These are phyloP conservation scores for Laticauda laticaudata DNA, from an alignment of 2,113 vertebrate genomes.

Conservation along the genomic window DNA sequence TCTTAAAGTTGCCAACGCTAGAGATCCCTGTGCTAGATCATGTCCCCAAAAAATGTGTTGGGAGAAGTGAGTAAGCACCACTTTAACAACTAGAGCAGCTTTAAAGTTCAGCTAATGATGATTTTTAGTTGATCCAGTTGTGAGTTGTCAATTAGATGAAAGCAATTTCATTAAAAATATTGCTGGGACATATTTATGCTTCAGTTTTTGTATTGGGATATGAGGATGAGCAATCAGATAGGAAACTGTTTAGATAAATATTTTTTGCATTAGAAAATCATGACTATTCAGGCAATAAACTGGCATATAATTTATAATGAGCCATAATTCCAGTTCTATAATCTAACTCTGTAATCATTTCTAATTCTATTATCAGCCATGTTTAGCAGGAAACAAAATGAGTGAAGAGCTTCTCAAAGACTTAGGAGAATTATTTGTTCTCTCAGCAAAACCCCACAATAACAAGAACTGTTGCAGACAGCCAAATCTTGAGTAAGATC, in stretches of 20 bases:
- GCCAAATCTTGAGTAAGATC: not conserved
- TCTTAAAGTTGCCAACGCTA: too few species aligned
- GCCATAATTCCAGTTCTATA: not conserved
- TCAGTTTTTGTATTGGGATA: not conserved
- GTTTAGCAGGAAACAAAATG: not conserved
- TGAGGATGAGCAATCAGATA: not conserved
- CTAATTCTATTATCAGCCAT: not conserved
- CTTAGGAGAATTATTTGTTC: not conserved
- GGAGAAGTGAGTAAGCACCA: not conserved
- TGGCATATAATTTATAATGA: not conserved
- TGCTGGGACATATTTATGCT: not conserved
- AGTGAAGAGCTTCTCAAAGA: not conserved
- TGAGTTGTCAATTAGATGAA: not conserved
- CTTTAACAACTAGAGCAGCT: not conserved
- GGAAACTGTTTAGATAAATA: not conserved
- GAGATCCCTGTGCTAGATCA: not conserved
- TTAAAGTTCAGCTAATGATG: not conserved
- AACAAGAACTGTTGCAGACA: not conserved
- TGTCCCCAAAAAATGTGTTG: not conserved
- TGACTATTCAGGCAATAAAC: not conserved
- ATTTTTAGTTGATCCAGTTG: not conserved
- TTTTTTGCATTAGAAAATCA: not conserved
- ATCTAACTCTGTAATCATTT: not conserved
- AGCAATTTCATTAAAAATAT: not conserved
- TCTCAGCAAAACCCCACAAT: not conserved